Percentiles rank a stretch among this genome's conserved stretches.
Conservation (phyloP, 53 echinoderm and acorn worm species). For the Zoroaster sp. region DNA sequence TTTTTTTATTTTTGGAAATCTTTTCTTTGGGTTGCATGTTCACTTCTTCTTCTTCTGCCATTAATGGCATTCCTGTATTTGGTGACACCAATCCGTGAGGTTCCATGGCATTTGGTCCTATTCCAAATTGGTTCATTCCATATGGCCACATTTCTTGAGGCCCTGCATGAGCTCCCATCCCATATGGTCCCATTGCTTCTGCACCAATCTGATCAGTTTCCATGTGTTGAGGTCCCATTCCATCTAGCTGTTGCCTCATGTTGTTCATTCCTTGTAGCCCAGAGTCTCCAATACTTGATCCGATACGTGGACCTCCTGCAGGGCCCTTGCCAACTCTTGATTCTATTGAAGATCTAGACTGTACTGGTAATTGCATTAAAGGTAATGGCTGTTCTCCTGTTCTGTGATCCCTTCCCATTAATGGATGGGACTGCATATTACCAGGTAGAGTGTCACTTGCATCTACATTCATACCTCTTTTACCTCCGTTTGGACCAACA, state of each 20-base stretch:
- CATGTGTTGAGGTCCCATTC: neutral
- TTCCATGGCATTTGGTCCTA: too few relatives aligned
- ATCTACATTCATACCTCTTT: neutral
- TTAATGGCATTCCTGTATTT: too few relatives aligned
- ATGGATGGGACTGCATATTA: neutral
- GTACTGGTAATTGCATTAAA: too few relatives aligned
- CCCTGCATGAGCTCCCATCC: neutral
- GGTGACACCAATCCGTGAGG: neutral
- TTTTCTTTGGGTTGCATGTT: conserved; percentile 1
- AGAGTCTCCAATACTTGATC: neutral
- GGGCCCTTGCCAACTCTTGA: neutral
- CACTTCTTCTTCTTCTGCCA: neutral
- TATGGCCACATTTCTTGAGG: neutral
- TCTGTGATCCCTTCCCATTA: neutral
- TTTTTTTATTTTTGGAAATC: neutral
- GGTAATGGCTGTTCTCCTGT: too few relatives aligned
- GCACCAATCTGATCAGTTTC: neutral
- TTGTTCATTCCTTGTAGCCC: neutral
- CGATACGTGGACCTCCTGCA: neutral
- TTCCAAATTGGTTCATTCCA: neutral
- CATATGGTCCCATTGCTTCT: neutral
- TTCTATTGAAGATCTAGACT: neutral
- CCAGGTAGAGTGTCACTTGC: conserved; percentile 1
- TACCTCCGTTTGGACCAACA: neutral
- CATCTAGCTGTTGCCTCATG: neutral